These are phyloP conservation scores for Drosophila sturtevanti DNA, from an alignment of 1,140 invertebrate species.

Conservation along the genomic window DNA sequence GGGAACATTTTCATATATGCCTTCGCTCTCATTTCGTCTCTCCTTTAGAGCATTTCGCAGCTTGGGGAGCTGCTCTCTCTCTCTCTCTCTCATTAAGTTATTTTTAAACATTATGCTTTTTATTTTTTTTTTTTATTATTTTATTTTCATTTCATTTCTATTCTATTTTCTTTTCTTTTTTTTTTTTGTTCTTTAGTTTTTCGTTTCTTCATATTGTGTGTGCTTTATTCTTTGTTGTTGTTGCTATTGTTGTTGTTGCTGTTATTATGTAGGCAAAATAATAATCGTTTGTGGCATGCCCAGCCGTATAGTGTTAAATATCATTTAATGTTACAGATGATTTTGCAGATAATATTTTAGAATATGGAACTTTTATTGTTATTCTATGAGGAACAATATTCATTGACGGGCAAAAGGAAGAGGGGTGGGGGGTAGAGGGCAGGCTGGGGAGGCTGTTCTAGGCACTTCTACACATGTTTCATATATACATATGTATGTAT, in stretches of 20 bases:
- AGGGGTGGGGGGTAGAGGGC: neutral
- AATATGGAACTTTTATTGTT: constrained; percentile 16
- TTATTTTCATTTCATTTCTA: constrained; percentile 25
- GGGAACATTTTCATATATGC: constrained; percentile 55
- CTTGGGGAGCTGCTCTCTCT: constrained; percentile 16
- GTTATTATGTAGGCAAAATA: constrained; percentile 66
- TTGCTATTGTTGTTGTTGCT: constrained; percentile 23
- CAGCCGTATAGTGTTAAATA: constrained; percentile 78
- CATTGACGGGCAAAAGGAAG: too few relatives aligned
- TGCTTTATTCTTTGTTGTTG: constrained; percentile 12
- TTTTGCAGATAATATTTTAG: constrained; percentile 70
- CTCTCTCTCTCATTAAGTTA: constrained; percentile 26
- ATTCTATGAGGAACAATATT: neutral
- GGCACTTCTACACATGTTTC: constrained; percentile 4
- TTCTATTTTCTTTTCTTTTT: constrained; percentile 39
- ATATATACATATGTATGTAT: constrained; percentile 15
- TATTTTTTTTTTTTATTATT: neutral
- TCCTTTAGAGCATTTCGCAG: constrained; percentile 36
- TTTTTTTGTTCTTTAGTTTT: constrained; percentile 20
- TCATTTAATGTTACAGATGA: constrained; percentile 76
- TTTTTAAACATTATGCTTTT: constrained; percentile 51
- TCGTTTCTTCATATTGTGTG: constrained; percentile 23
- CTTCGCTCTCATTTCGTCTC: constrained; percentile 14
- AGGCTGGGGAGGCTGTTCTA: constrained; percentile 4
- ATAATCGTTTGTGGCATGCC: constrained; percentile 79